phyloP scores from a whole-genome alignment of 2,113 vertebrate species.

The Elgaria multicarinata region DNA sequence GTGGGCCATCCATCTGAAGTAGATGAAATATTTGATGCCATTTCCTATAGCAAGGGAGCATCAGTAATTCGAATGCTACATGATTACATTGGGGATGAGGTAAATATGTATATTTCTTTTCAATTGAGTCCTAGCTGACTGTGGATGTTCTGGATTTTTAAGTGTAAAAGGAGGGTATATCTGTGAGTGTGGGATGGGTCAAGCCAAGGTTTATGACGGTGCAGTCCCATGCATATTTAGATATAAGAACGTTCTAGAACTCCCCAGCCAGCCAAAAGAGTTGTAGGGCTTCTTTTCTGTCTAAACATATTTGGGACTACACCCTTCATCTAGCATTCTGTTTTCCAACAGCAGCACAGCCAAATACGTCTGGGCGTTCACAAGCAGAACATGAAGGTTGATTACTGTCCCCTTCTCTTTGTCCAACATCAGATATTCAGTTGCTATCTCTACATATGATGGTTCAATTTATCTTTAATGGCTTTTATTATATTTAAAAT shows the following conservation, averaged over 20 bases:
- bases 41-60: slow-evolving; percentile 99
- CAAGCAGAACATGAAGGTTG: neutral
- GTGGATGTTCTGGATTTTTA: neutral
- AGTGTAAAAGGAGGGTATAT: neutral
- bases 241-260: neutral
- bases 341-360: neutral
- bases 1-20: slow-evolving; percentile 98
- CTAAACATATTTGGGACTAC: too few relatives aligned
- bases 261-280: too few relatives aligned
- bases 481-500: neutral
- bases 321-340: neutral
- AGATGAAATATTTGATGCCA: slow-evolving; percentile 98
- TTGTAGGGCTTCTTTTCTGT: too few relatives aligned
- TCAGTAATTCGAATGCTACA: slow-evolving; percentile 99
- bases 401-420: neutral
- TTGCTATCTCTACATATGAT: neutral
- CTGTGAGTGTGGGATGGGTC: too few relatives aligned
- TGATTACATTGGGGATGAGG: slow-evolving; percentile 97
- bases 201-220: too few relatives aligned
- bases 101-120: slow-evolving; percentile 60
- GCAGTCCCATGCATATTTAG: neutral
- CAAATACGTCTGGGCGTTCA: neutral
- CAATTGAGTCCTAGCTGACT: neutral
- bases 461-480: neutral
- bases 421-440: neutral